Percentiles rank a stretch among this genome's conserved stretches.
Evolutionary conservation across 2,797 vertebrate species (phyloP).

Genomic region (Anas bernieri): DNA sequence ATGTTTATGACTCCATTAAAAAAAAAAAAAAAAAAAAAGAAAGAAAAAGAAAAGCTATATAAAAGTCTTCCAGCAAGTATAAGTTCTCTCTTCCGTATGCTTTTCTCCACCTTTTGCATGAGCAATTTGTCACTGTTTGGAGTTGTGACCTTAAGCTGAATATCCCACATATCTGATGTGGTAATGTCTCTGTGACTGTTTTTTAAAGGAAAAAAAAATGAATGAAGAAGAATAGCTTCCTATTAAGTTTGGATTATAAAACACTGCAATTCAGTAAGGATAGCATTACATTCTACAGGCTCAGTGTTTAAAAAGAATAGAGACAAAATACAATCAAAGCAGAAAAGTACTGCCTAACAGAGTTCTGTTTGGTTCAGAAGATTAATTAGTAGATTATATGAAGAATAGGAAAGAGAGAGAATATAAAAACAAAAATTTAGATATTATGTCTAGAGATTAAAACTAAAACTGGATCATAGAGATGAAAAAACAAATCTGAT

Average conservation of each 20-base stretch:
- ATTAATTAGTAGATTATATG: neutral
- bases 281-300: neutral
- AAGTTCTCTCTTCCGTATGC: neutral
- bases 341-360: neutral
- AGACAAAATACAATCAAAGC: neutral
- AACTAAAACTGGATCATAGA: neutral
- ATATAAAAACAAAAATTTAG: neutral
- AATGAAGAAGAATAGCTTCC: neutral
- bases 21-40: neutral
- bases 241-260: neutral
- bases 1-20: neutral
- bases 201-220: neutral
- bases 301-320: neutral
- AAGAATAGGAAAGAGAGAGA: neutral
- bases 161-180: neutral
- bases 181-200: neutral
- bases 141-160: neutral
- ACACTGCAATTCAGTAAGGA: neutral
- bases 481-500: neutral
- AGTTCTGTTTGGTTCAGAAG: neutral
- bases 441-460: neutral
- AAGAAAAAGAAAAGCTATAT: neutral
- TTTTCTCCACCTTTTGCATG: neutral
- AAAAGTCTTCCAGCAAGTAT: neutral
- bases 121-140: neutral